Percentiles rank a stretch among this genome's conserved stretches.
phyloP scores from a whole-genome alignment of 1,140 invertebrate species.

The Drosophila mayri region DNA sequence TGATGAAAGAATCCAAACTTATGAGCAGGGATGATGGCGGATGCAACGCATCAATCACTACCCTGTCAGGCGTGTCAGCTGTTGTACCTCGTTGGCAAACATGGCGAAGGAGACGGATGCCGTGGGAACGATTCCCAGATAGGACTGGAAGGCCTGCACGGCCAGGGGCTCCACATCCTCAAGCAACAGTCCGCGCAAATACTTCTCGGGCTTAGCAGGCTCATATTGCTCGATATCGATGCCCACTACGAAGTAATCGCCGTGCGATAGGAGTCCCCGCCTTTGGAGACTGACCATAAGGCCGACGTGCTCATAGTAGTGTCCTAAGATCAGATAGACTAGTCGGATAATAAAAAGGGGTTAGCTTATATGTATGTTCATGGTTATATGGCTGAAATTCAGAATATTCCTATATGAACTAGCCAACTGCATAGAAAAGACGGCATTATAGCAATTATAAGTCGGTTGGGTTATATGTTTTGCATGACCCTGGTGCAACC shows the following conservation, averaged over 20 bases:
- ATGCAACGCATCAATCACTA: slow-evolving; percentile 46
- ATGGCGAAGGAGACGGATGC: slow-evolving; percentile 90
- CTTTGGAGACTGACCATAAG: slow-evolving; percentile 93
- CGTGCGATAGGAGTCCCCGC: slow-evolving; percentile 92
- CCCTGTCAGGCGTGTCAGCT: slow-evolving; percentile 22
- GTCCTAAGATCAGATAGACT: slow-evolving; percentile 97
- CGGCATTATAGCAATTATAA: no score
- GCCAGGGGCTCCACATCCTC: slow-evolving; percentile 86
- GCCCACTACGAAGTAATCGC: slow-evolving; percentile 86
- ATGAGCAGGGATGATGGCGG: slow-evolving; percentile 9
- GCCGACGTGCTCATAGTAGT: slow-evolving; percentile 94
- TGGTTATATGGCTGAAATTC: not conserved
- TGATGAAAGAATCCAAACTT: slow-evolving; percentile 30
- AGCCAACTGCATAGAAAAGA: no score
- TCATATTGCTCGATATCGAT: slow-evolving; percentile 96
- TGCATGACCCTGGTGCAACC: no score
- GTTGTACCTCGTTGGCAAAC: slow-evolving; percentile 88
- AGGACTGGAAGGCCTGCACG: slow-evolving; percentile 88
- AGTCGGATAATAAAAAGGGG: slow-evolving; percentile 59
- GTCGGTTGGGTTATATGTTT: no score
- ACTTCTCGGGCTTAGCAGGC: slow-evolving; percentile 89
- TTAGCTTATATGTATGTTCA: not conserved
- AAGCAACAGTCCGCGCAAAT: slow-evolving; percentile 90
- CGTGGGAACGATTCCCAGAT: slow-evolving; percentile 90
- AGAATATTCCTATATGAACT: not conserved